Evolutionary conservation across 2,888 invertebrate genomes (phyloP).

Genomic region (Oscheius sp.): DNA sequence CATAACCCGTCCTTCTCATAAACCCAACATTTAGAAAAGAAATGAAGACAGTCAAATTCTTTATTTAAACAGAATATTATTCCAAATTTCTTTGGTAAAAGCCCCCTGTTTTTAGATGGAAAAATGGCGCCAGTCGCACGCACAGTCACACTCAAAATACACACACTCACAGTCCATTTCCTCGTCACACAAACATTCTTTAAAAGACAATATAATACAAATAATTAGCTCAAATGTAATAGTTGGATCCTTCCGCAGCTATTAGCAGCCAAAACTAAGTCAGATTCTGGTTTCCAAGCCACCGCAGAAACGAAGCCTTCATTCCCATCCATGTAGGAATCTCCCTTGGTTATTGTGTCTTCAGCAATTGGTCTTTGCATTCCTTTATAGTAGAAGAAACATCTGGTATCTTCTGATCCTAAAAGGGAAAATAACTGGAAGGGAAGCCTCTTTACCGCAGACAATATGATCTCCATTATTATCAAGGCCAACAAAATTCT

Average conservation of each 20-base stretch:
- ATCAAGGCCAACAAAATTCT: slow-evolving; percentile 93
- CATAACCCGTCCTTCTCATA: too few species aligned
- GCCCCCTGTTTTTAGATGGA: too few species aligned
- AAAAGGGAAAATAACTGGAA: slow-evolving; percentile 41
- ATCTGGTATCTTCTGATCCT: slow-evolving; percentile 88
- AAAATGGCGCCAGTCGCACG: too few species aligned
- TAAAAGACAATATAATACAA: too few species aligned
- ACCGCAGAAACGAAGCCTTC: slow-evolving; percentile 38
- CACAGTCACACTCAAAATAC: too few species aligned
- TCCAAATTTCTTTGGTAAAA: too few species aligned
- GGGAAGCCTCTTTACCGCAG: slow-evolving; percentile 79
- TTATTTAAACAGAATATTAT: too few species aligned
- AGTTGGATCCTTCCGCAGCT: slow-evolving; percentile 29
- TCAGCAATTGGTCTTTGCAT: slow-evolving; percentile 85
- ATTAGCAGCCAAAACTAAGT: slow-evolving; percentile 29
- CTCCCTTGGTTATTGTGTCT: slow-evolving; percentile 14
- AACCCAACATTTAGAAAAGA: too few species aligned
- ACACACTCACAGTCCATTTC: too few species aligned
- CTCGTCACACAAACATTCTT: too few species aligned
- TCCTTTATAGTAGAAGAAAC: slow-evolving; percentile 91
- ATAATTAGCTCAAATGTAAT: not conserved
- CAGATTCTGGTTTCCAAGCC: slow-evolving; percentile 33
- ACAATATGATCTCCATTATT: slow-evolving; percentile 92
- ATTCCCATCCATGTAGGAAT: not conserved
- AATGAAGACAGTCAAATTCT: too few species aligned